A percentile compares a stretch with the other conserved stretches of the same genome.
Conservation (phyloP, 2,113 vertebrate species). For the Gallinago paraguaiae region DNA sequence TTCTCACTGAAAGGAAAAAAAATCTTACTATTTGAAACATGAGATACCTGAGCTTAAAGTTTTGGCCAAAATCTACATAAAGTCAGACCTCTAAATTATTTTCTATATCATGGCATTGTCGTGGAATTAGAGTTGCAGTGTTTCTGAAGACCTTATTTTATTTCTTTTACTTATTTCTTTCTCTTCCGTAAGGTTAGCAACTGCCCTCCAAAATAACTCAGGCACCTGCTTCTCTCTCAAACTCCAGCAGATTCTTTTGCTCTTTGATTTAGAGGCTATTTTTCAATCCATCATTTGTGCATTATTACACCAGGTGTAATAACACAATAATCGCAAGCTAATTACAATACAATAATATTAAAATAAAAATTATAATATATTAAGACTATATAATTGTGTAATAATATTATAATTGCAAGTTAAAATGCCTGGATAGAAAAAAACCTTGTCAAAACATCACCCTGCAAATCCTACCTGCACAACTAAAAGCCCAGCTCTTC, state of each 20-base stretch:
- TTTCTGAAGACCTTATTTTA: not conserved
- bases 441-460: not conserved
- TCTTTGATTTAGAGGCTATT: not conserved
- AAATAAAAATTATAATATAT: not conserved
- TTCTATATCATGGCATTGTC: not conserved
- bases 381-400: too few species aligned
- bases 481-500: not conserved
- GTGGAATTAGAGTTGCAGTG: not conserved
- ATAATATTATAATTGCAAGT: not conserved
- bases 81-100: not conserved
- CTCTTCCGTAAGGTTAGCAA: not conserved
- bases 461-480: not conserved
- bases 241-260: not conserved
- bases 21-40: not conserved
- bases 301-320: not conserved
- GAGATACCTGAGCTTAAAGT: not conserved
- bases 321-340: not conserved
- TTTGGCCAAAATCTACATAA: not conserved
- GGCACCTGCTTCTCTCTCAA: not conserved
- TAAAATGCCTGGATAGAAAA: not conserved
- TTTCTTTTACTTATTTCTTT: not conserved
- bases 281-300: not conserved
- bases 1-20: not conserved
- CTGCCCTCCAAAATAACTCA: not conserved
- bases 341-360: not conserved